Evolutionary conservation across 2,797 vertebrate genomes (phyloP).

Genomic region (Pelochelys cantorii): DNA sequence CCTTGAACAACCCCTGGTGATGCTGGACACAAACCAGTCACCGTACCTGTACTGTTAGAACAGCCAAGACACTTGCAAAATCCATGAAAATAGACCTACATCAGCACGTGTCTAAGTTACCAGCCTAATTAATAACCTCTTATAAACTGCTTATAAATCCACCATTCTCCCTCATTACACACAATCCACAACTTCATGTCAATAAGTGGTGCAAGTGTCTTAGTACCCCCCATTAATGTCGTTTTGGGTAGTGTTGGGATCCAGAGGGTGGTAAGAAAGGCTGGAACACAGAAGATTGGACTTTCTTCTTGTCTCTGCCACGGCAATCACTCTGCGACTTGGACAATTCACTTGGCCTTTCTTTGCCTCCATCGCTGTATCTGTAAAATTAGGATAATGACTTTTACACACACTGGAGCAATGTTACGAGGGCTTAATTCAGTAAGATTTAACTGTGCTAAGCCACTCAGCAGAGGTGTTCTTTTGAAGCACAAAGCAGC

Average conservation of each 20-base stretch:
- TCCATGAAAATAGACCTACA: constrained; percentile 9
- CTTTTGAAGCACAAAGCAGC: neutral
- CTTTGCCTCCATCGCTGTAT: neutral
- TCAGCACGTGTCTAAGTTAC: constrained; percentile 54
- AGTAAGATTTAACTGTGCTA: neutral
- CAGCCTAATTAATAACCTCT: constrained; percentile 57
- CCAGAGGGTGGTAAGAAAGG: neutral
- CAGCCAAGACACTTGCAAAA: constrained; percentile 60
- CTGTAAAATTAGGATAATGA: neutral
- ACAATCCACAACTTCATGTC: constrained; percentile 26
- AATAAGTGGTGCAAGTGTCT: constrained; percentile 33
- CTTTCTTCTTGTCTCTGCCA: neutral
- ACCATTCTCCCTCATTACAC: neutral
- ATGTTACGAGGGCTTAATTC: neutral
- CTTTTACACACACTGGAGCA: neutral
- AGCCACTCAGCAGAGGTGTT: neutral
- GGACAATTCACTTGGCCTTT: neutral
- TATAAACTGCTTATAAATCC: constrained; percentile 49
- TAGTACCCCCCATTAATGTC: constrained; percentile 1
- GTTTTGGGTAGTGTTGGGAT: neutral
- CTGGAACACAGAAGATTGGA: neutral
- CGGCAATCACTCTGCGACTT: neutral
- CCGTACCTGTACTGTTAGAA: neutral
- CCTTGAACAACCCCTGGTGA: constrained; percentile 37
- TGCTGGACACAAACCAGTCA: constrained; percentile 59